Percentiles rank a stretch among this genome's conserved stretches.
phyloP scores from a whole-genome alignment of 2,888 invertebrate species.

The Folsomia manolachei region DNA sequence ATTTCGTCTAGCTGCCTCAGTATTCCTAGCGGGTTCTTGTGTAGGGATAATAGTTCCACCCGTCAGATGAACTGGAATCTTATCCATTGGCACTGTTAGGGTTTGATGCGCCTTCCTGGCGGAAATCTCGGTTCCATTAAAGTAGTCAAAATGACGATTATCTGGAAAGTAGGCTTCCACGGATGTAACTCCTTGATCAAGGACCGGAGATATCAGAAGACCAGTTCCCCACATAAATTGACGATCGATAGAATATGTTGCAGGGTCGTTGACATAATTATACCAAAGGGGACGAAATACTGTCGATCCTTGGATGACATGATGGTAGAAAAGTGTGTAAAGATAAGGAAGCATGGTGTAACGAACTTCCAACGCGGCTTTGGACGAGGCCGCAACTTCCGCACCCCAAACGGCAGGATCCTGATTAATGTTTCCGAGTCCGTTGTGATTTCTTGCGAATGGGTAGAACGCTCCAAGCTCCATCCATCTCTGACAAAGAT shows the following conservation, averaged over 20 bases:
- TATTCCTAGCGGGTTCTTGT: constrained; percentile 65
- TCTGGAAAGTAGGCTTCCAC: constrained; percentile 65
- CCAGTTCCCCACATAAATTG: constrained; percentile 77
- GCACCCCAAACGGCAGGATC: constrained; percentile 43
- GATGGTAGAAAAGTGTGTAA: constrained; percentile 57
- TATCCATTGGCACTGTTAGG: constrained; percentile 63
- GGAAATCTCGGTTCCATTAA: constrained; percentile 47
- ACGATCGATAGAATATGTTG: constrained; percentile 66
- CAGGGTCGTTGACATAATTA: constrained; percentile 60
- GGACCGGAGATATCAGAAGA: constrained; percentile 70
- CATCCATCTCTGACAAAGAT: constrained; percentile 53
- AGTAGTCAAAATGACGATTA: constrained; percentile 65
- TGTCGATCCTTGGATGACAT: constrained; percentile 68
- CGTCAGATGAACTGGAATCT: constrained; percentile 64
- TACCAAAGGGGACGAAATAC: constrained; percentile 69
- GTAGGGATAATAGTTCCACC: constrained; percentile 71
- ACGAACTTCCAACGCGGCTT: constrained; percentile 51
- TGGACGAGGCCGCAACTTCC: constrained; percentile 42
- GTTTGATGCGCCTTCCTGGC: constrained; percentile 40
- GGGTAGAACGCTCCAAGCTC: constrained; percentile 58
- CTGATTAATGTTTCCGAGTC: constrained; percentile 23
- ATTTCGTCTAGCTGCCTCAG: constrained; percentile 61
- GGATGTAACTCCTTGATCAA: constrained; percentile 56
- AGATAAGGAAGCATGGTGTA: constrained; percentile 57
- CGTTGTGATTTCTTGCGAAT: constrained; percentile 53